Evolutionary conservation across 2,797 vertebrate species (phyloP).

Genomic region (Acrocephalus scirpaceus): DNA sequence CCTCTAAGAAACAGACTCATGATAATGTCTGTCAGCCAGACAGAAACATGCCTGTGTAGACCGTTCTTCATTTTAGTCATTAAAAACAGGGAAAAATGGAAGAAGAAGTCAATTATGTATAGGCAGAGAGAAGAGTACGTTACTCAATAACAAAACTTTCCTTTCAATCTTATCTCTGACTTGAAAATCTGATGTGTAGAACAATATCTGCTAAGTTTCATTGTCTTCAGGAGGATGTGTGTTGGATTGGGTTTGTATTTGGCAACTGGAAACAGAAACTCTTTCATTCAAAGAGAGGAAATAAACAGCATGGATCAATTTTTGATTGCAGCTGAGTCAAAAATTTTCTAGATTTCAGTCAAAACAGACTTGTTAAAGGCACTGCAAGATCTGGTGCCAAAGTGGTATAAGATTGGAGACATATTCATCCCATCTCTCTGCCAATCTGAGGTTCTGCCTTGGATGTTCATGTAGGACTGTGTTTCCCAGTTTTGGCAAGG

Average conservation of each 20-base stretch:
- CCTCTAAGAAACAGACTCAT: not conserved
- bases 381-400: not conserved
- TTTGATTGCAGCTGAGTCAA: constrained; percentile 10
- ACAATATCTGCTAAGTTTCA: not conserved
- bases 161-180: not conserved
- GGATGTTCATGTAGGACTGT: not conserved
- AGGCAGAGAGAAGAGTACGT: not conserved
- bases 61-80: not conserved
- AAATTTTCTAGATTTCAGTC: constrained; percentile 3
- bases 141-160: not conserved
- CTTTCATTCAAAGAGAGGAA: constrained; percentile 4
- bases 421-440: not conserved
- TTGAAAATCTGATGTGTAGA: not conserved
- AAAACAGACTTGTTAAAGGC: constrained; percentile 17
- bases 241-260: constrained; percentile 28
- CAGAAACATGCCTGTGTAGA: not conserved
- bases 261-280: constrained; percentile 26
- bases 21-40: not conserved
- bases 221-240: not conserved
- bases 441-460: not conserved
- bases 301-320: not conserved
- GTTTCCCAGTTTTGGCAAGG: not conserved
- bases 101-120: not conserved
- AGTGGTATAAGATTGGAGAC: not conserved
- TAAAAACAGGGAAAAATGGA: not conserved